These are phyloP conservation scores for Agriopis leucophaearia DNA, from an alignment of 2,888 invertebrate genomes.

Conservation along the genomic window DNA sequence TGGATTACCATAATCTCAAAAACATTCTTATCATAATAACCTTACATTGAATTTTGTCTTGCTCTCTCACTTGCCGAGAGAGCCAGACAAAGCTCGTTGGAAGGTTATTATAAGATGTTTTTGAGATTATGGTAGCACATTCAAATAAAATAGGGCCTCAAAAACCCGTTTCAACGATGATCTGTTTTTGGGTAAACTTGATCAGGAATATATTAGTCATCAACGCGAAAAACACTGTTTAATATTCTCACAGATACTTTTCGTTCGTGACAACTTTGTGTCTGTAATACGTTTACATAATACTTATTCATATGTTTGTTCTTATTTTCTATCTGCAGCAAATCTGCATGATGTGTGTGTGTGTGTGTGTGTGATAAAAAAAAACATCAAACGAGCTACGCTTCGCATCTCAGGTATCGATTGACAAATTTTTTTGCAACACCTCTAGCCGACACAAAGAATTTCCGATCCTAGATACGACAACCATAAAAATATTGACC, in stretches of 20 bases:
- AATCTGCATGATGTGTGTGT: too few species aligned
- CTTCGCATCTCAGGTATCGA: not conserved
- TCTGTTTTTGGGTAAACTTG: conserved; percentile 31
- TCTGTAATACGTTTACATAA: conserved; percentile 10
- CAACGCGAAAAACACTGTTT: conserved; percentile 24
- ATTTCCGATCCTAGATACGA: conserved; percentile 6
- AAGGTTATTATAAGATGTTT: too few species aligned
- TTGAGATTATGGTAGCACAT: too few species aligned
- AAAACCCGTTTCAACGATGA: conserved; percentile 24
- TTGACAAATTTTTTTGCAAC: not conserved
- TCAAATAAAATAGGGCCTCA: conserved; percentile 23
- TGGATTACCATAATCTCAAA: too few species aligned
- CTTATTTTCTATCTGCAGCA: too few species aligned
- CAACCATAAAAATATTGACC: conserved; percentile 20
- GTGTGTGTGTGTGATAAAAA: too few species aligned
- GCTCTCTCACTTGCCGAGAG: too few species aligned
- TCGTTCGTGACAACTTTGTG: not conserved
- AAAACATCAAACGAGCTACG: not conserved
- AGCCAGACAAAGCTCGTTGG: too few species aligned
- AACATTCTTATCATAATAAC: too few species aligned
- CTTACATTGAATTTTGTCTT: too few species aligned
- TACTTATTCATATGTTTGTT: too few species aligned
- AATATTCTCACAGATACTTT: conserved; percentile 21
- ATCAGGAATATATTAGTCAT: conserved; percentile 32
- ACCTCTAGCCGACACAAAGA: conserved; percentile 4